A percentile compares a stretch with the other conserved stretches of the same genome.
Conservation (phyloP, 2,888 invertebrate species). For the Agrenia bidenticulata region DNA sequence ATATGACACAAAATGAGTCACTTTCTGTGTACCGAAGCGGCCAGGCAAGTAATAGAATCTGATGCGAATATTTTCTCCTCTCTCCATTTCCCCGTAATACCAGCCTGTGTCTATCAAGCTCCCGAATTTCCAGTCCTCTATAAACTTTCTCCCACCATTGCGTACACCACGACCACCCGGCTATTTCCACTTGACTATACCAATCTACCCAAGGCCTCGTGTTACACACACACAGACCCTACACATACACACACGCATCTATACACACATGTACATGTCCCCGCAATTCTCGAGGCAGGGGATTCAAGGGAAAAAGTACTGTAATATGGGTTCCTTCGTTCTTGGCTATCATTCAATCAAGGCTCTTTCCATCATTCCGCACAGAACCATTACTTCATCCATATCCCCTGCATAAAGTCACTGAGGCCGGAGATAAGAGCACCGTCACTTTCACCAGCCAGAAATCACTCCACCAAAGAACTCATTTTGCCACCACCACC, state of each 20-base stretch:
- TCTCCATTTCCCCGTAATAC: neutral
- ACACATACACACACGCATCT: too few species aligned
- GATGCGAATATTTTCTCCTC: conserved; percentile 24
- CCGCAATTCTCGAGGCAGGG: too few species aligned
- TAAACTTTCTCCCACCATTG: neutral
- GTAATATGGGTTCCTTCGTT: neutral
- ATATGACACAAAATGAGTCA: conserved; percentile 26
- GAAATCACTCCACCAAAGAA: conserved; percentile 12
- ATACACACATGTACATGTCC: too few species aligned
- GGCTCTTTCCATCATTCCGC: conserved; percentile 1
- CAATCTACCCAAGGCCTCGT: too few species aligned
- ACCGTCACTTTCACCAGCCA: conserved; percentile 11
- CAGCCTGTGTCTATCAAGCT: neutral
- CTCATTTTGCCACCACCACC: neutral
- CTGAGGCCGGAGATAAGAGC: neutral
- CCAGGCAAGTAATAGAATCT: conserved; percentile 25
- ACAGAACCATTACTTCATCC: conserved; percentile 9
- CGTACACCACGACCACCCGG: neutral
- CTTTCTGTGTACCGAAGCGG: conserved; percentile 20
- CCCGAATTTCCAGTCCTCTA: neutral
- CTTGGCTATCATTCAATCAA: conserved; percentile 22
- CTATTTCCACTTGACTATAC: neutral
- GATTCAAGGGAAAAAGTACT: too few species aligned
- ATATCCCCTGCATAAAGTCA: conserved; percentile 6
- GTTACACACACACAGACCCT: too few species aligned